Base-by-base conservation (phyloP, 2,888 invertebrate genomes). In the Phania funesta region DNA sequence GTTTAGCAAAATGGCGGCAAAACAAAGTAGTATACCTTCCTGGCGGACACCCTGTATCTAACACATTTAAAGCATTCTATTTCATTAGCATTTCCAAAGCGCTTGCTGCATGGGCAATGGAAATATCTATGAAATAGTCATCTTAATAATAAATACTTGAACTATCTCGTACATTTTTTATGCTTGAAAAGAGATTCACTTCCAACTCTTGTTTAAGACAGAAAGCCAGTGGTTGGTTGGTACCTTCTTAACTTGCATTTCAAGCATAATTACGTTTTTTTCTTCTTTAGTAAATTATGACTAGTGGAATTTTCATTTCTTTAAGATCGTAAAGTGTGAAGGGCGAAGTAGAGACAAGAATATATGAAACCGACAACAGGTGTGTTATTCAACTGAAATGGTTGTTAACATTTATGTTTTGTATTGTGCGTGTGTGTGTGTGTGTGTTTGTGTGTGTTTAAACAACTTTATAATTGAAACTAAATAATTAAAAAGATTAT, bases 351-450 rank as follows among this genome's bases (percentile, higher is more conserved):
- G 0, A 18, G 11, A n/a, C 26, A n/a, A 56, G n/a, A n/a, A n/a
- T n/a, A n/a, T n/a, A 64, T 13, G 16, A 48, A 22, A 70, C 52
- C 60, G 56, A 62, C 54, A 80, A 74, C 67, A 80, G 73, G 68
- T 68, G 68, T 52, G 56, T 67, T 35, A 35, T 35, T 35, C 3
- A 35, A 35, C 11, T 35, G 8, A 35, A 35, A 35, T 35, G 9
- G 3, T 35, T 35, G 9, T 35, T 35, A 35, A 11, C 6, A 35
- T 35, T 35, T 7, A 35, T 35, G 7, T 35, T 35, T 35, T 35
- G 9, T 35, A 11, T 35, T 35, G 26, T 5, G 6, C 6, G 3
- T 26, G 3, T 26, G 26, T 26, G 6, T 6, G 6, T 26, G 3
- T 26, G 3, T 26, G 4, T 26, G 6, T 26, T 26, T 26, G 26